Percentiles rank a stretch among this genome's conserved stretches.
phyloP scores from a whole-genome alignment of 2,113 vertebrate genomes.

The Hucho hucho region DNA sequence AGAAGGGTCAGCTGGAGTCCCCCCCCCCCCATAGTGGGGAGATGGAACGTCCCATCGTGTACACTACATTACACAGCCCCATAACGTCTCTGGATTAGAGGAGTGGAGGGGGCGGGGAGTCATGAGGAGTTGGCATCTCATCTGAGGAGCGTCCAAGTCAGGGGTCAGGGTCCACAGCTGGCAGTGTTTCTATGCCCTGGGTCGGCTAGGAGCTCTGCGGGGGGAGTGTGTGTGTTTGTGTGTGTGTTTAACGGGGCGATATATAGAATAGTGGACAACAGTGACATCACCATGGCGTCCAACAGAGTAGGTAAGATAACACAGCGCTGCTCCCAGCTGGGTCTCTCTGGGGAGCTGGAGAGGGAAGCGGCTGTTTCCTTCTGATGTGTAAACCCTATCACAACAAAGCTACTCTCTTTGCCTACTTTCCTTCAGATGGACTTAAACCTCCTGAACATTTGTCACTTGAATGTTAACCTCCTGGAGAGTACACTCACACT shows the following conservation, averaged over 20 bases:
- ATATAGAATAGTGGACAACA: conserved; percentile 31
- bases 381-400: conserved; percentile 58
- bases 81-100: conserved; percentile 27
- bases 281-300: conserved; percentile 50
- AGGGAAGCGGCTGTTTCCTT: conserved; percentile 75
- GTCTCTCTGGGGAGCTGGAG: conserved; percentile 32
- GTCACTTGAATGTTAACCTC: conserved; percentile 12
- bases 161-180: conserved; percentile 52
- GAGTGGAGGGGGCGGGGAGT: conserved; percentile 34
- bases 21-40: conserved; percentile 24
- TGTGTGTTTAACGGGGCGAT: background rate
- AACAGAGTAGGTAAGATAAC: conserved; percentile 39
- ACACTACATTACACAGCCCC: conserved; percentile 22
- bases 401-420: conserved; percentile 51
- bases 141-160: conserved; percentile 42
- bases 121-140: conserved; percentile 53
- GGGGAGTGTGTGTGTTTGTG: conserved; percentile 18
- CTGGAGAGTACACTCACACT: conserved; percentile 18
- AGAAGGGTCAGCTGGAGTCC: conserved; percentile 34
- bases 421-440: conserved; percentile 40
- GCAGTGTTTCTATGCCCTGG: conserved; percentile 33
- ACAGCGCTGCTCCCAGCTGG: conserved; percentile 32
- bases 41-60: conserved; percentile 5
- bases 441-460: conserved; percentile 16
- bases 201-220: conserved; percentile 16